Conservation (phyloP, 2,888 invertebrate species). For the Sepioteuthis lessoniana region DNA sequence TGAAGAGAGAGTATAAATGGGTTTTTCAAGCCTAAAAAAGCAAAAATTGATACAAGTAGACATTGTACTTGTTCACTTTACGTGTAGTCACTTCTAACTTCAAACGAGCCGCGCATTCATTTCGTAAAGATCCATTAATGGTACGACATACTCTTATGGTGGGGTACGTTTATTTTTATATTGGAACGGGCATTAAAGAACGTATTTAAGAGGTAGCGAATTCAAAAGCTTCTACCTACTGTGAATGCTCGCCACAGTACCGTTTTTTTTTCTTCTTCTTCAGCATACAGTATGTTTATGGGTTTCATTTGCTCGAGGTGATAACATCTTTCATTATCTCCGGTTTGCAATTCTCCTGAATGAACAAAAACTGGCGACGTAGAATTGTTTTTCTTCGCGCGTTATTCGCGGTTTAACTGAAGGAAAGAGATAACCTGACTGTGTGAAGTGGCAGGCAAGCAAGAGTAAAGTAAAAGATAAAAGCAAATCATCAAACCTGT, state of each 20-base stretch:
- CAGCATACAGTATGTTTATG: neutral
- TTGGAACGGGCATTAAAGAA: neutral
- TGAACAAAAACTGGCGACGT: neutral
- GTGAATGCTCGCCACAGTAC: neutral
- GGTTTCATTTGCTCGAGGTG: conserved; percentile 33
- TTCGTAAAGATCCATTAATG: too few relatives aligned
- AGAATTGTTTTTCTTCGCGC: neutral
- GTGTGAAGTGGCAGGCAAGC: neutral
- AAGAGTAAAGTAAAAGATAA: neutral
- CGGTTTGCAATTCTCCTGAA: neutral
- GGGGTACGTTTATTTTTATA: neutral
- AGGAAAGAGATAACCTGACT: neutral
- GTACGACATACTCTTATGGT: too few relatives aligned
- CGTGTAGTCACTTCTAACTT: too few relatives aligned
- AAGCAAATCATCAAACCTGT: neutral
- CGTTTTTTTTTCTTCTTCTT: neutral
- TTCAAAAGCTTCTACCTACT: neutral
- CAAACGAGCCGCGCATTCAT: too few relatives aligned
- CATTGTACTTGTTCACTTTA: too few relatives aligned
- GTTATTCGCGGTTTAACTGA: neutral
- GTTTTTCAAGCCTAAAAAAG: too few relatives aligned
- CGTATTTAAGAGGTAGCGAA: neutral
- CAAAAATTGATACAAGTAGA: too few relatives aligned
- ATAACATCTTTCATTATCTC: neutral
- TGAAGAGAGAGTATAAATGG: too few relatives aligned